Evolutionary conservation across 1,140 invertebrate genomes (phyloP).

Genomic region (Hirudo medicinalis): DNA sequence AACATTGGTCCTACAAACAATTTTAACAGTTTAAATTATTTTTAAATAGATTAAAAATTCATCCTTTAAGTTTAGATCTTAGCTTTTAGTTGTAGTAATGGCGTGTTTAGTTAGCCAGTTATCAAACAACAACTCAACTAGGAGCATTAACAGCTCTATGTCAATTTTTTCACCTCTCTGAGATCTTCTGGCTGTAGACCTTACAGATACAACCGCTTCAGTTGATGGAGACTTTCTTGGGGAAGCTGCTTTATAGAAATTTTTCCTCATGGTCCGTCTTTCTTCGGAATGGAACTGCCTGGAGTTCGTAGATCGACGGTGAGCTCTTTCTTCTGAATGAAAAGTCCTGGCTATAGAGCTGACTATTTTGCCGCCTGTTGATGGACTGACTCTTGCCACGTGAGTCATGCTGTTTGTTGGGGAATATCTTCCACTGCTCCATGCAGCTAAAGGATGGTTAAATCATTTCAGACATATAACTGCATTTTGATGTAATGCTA

Average conservation of each 20-base stretch:
- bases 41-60: too few species aligned
- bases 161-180: constrained; percentile 2
- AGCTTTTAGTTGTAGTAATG: too few species aligned
- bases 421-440: neutral
- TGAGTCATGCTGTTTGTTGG: constrained; percentile 8
- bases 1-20: too few species aligned
- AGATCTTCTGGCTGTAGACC: constrained; percentile 1
- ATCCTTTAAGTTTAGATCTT: too few species aligned
- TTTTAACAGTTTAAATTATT: too few species aligned
- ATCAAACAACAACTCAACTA: too few species aligned
- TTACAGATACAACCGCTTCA: neutral
- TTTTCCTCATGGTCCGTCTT: neutral
- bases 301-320: neutral
- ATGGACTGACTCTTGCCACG: neutral
- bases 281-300: constrained; percentile 3
- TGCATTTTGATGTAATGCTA: too few species aligned
- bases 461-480: too few species aligned
- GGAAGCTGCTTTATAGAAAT: constrained; percentile 3
- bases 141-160: too few species aligned
- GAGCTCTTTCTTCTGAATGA: constrained; percentile 9
- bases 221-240: neutral
- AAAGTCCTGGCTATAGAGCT: constrained; percentile 3
- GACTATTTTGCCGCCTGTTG: neutral
- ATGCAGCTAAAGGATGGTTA: too few species aligned
- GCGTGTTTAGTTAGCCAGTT: too few species aligned